Conservation (phyloP, 2,888 invertebrate genomes). For the Thera britannica region DNA sequence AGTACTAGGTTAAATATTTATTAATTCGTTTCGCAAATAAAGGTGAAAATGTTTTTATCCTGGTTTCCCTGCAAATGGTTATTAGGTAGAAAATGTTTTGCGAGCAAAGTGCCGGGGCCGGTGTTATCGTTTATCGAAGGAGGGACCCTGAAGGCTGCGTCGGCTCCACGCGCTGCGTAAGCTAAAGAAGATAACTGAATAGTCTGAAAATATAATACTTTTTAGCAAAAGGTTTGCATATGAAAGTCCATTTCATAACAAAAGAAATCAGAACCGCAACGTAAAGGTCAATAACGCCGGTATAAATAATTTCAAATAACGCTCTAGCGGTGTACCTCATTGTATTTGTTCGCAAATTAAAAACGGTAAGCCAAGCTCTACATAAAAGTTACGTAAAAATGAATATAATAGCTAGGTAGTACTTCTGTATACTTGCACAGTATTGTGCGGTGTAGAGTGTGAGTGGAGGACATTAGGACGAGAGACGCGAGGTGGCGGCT, state of each 20-base stretch:
- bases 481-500: not conserved
- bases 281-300: not conserved
- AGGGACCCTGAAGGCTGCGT: not conserved
- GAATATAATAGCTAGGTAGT: too few relatives aligned
- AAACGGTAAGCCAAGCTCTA: too few relatives aligned
- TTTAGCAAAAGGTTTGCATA: not conserved
- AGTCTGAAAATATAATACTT: not conserved
- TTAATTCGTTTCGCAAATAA: not conserved
- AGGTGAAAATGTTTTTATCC: not conserved
- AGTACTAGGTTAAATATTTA: not conserved
- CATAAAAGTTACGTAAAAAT: too few relatives aligned
- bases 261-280: not conserved
- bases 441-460: too few relatives aligned
- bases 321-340: too few relatives aligned
- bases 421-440: too few relatives aligned
- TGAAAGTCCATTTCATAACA: not conserved
- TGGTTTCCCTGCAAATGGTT: constrained; percentile 2
- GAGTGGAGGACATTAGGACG: too few relatives aligned
- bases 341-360: too few relatives aligned
- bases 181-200: not conserved
- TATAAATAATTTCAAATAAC: not conserved
- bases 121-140: constrained; percentile 4
- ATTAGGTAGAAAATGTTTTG: not conserved
- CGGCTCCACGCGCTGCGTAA: not conserved
- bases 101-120: not conserved